Evolutionary conservation across 2,888 invertebrate genomes (phyloP).

Genomic region (Pherbina coryleti): DNA sequence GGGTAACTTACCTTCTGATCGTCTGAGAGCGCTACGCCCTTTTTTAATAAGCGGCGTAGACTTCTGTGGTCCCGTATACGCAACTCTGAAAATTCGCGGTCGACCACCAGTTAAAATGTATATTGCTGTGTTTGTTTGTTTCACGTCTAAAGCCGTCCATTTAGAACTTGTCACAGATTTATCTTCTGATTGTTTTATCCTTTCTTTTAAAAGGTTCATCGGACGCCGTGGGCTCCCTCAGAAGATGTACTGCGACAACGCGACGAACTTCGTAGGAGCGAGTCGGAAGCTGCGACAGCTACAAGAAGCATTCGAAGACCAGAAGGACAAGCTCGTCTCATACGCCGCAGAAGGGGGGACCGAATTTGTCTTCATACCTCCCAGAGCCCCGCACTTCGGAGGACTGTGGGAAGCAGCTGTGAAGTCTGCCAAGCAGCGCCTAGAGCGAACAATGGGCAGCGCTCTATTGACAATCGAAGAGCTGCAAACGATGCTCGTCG

Average conservation of each 20-base stretch:
- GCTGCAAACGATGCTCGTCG: not conserved
- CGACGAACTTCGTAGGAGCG: conserved; percentile 30
- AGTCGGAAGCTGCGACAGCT: conserved; percentile 16
- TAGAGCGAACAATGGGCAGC: conserved; percentile 2
- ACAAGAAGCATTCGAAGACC: not conserved
- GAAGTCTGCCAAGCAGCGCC: conserved; percentile 17
- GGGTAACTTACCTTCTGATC: conserved; percentile 26
- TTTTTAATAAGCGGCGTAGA: conserved; percentile 21
- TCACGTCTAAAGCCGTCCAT: conserved; percentile 39
- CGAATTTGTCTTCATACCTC: conserved; percentile 30
- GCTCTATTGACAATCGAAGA: not conserved
- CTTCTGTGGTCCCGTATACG: not conserved
- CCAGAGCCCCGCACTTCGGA: conserved; percentile 25
- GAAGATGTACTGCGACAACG: conserved; percentile 34
- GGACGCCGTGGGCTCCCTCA: conserved; percentile 32
- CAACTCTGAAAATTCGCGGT: conserved; percentile 30
- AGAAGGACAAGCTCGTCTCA: not conserved
- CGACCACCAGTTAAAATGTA: conserved; percentile 37
- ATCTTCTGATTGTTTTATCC: conserved; percentile 28
- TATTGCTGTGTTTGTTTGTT: conserved; percentile 27
- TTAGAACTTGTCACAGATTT: conserved; percentile 33
- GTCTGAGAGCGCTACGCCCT: not conserved
- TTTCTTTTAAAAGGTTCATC: conserved; percentile 39
- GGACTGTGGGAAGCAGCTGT: conserved; percentile 18
- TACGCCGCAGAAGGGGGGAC: not conserved